phyloP scores from a whole-genome alignment of 2,797 vertebrate genomes.

The Buceros bicornis region DNA sequence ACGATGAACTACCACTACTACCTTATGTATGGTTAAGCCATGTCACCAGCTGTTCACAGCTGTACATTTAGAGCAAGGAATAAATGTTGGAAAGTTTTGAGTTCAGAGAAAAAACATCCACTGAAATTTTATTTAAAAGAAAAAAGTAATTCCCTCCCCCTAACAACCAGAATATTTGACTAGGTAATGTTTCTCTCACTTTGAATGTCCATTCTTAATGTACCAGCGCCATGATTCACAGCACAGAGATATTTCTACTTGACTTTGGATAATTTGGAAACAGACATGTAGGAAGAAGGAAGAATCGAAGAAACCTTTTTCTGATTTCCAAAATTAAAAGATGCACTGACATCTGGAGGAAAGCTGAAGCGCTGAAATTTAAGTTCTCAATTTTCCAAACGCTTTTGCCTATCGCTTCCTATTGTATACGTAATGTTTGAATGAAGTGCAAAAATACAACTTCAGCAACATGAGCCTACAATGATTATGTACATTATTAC shows the following conservation, averaged over 20 bases:
- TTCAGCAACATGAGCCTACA: background rate
- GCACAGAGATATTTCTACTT: background rate
- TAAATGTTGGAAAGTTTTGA: background rate
- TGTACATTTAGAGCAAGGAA: background rate
- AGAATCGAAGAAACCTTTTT: background rate
- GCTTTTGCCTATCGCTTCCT: background rate
- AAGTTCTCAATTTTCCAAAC: background rate
- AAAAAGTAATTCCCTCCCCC: background rate
- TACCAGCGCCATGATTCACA: background rate
- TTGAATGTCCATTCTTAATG: background rate
- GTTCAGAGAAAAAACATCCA: background rate
- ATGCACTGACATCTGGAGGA: background rate
- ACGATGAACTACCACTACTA: background rate
- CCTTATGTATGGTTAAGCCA: background rate
- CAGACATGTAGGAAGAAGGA: accelerated
- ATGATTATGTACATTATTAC: background rate
- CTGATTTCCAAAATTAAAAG: background rate
- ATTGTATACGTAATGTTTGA: background rate
- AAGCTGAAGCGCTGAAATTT: background rate
- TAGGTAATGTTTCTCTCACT: background rate
- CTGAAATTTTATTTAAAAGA: background rate
- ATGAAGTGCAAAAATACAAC: background rate
- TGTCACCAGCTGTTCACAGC: background rate
- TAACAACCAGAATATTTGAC: background rate
- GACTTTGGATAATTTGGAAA: background rate